Evolutionary conservation across 1,140 invertebrate genomes (phyloP), one percentile per base, ranked within the genome.

Genomic region (Sweltsa coloradensis): DNA sequence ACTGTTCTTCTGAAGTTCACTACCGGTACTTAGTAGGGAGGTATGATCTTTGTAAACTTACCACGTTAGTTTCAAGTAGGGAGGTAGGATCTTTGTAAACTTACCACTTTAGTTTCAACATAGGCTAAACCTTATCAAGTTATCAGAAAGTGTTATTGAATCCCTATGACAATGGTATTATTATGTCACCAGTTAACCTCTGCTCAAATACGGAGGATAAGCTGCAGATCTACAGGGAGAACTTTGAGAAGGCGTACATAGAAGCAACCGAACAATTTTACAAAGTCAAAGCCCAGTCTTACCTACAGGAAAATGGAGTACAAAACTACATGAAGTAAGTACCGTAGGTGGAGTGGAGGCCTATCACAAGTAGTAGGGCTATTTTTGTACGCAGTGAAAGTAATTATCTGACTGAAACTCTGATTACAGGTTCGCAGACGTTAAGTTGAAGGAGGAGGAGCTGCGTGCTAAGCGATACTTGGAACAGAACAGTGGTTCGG

Each of bases 281-380:
- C 66, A 82, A 82, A 59, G 68, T 90, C 5, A 94, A 96, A 75
- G 90, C 91, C 3, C 83, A 83, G 14, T 83, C 92, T 58, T 88
- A 96, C 61, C 73, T 98, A 34, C 76, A 81, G 49, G 71, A 76
- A 5, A 90, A 98, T 69, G 96, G 96, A 37, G 93, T 98, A 2
- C 88, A 94, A 58, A 85, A 85, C 53, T 99, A 97, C 60, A 98
- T 99, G 93, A 78, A 76, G 49, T 99, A 96, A n/a, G n/a, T n/a
- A n/a, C n/a, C n/a, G n/a, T n/a, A n/a, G n/a, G n/a, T n/a, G n/a
- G n/a, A n/a, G n/a, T n/a, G n/a, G n/a, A n/a, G n/a, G n/a, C n/a
- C n/a, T n/a, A n/a, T n/a, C n/a, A n/a, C n/a, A n/a, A n/a, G n/a
- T n/a, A n/a, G n/a, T n/a, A n/a, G n/a, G n/a, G n/a, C n/a, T n/a